Base-by-base conservation (phyloP, 2,797 vertebrate genomes). In the Acanthurus tractus region DNA sequence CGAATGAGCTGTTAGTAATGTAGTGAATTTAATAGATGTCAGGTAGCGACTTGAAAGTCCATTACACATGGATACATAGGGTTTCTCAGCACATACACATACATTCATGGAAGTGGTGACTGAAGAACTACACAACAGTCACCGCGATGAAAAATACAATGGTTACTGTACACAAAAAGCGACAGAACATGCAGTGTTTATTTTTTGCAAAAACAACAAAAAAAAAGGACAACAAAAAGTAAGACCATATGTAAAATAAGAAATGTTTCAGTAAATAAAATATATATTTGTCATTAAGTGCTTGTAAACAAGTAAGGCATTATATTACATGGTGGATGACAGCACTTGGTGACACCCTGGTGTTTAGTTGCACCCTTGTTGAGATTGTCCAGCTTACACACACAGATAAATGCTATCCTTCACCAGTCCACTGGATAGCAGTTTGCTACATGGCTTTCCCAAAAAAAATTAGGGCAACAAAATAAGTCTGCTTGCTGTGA, bases 221-320 rank as follows among this genome's bases (percentile, higher is more conserved):
- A 82, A 65, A 50, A 77, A 85, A 49, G 1, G 50, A 78, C 42
- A 75, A 79, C 62, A 44, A 72, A 63, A 83, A 89, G 81, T 90
- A 89, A 92, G 89, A 93, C 87, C 70, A 86, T 88, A 92, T 88
- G 85, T 88, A 89, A 91, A 86, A 93, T 90, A 92, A 91, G 92
- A 95, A 94, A 91, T 89, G 90, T 87, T 90, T 94, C 89, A 86
- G 90, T 92, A 93, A 92, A 94, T 94, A 94, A 96, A 95, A 95
- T 83, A 85, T 79, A 93, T 89, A 92, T 88, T 92, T 94, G 84
- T 94, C 89, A 88, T 93, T 88, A 94, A 95, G 94, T 93, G 93
- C 92, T 94, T 95, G 95, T 96, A 96, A 95, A 96, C 95, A 95
- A 89, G 92, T 95, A 95, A 96, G 94, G 95, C 95, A 90, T 93